Evolutionary conservation across 2,113 vertebrate genomes (phyloP), one percentile per base, ranked within the genome.

Genomic region (Microtus oregoni): DNA sequence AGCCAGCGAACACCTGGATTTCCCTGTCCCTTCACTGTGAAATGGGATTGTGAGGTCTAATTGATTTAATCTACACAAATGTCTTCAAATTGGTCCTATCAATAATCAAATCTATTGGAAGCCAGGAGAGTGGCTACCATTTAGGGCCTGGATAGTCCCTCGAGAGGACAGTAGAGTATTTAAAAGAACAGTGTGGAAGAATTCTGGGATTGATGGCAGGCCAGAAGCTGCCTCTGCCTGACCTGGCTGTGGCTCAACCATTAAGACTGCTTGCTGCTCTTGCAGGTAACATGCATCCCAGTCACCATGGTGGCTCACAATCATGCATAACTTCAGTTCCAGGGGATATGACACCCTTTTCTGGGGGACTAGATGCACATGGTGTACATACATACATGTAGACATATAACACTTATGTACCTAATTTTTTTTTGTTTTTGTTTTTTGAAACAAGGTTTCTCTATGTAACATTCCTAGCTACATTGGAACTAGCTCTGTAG

Each of bases 31-130:
- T 63, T 92, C 61, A 32, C 78, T 55, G 9, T 77, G 86, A 79
- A 92, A 67, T 1, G 1, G 32, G 22, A 41, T 73, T 65, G 28
- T 72, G 28, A 73, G 30, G 52, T 70, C n/a, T 92, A 68, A 92
- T 77, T 72, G 89, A 96, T 70, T 72, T 92, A 72, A 44, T 63
- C 82, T 50, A 63, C 15, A 65, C 24, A 68, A 44, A 89, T 88
- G 30, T 3, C 35, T 89, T 96, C 61, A 85, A 78, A 65, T 63
- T 81, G 7, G 76, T 65, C 17, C 61, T 52, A 63, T 35, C 32
- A 67, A 91, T 73, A 67, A 67, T 73, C 7, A 67, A 58, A 47
- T 47, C 87, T 68, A 24, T 81, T 87, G 75, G 87, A 91, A 91
- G 75, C 67, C 30, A 32, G 8, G 28, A 38, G 20, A 75, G n/a